A percentile compares a stretch with the other conserved stretches of the same genome.
phyloP scores from a whole-genome alignment of 2,113 vertebrate species.

The Daboia siamensis region DNA sequence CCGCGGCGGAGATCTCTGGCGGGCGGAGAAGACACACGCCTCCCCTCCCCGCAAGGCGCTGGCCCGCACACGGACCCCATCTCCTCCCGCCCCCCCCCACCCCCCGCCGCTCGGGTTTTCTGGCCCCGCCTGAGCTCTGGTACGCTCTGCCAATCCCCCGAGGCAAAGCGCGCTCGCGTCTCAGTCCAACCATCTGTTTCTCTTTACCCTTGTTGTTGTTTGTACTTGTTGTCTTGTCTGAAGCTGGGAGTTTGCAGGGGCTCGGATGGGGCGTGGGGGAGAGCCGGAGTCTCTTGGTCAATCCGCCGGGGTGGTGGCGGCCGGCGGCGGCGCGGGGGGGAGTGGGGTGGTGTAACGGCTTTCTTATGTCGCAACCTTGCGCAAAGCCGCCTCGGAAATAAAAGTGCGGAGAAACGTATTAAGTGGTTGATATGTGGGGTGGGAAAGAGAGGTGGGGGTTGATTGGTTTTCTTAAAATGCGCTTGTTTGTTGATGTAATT shows the following conservation, averaged over 20 bases:
- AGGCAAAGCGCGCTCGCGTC: conserved; percentile 45
- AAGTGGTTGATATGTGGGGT: neutral
- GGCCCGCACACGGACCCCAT: conserved; percentile 52
- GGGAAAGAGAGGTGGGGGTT: no score
- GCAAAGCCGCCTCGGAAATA: neutral
- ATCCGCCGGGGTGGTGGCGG: neutral
- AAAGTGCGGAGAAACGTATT: neutral
- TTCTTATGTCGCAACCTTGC: neutral
- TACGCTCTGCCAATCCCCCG: conserved; percentile 56
- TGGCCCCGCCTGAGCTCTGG: conserved; percentile 45
- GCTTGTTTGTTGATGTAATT: neutral
- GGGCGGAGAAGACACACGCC: neutral
- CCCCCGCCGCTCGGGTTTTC: conserved; percentile 27
- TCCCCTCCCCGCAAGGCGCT: neutral
- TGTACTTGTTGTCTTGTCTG: conserved; percentile 62
- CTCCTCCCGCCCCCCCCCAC: conserved; percentile 35
- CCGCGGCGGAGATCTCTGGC: neutral
- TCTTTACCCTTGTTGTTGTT: conserved; percentile 35
- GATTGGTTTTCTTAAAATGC: neutral
- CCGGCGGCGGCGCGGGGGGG: no score
- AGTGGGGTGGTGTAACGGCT: neutral
- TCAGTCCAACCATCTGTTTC: conserved; percentile 65
- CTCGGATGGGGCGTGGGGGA: neutral
- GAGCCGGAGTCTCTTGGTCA: neutral
- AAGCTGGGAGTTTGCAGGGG: neutral